Conservation (phyloP, 2,888 invertebrate species). For the Adelphocoris suturalis region DNA sequence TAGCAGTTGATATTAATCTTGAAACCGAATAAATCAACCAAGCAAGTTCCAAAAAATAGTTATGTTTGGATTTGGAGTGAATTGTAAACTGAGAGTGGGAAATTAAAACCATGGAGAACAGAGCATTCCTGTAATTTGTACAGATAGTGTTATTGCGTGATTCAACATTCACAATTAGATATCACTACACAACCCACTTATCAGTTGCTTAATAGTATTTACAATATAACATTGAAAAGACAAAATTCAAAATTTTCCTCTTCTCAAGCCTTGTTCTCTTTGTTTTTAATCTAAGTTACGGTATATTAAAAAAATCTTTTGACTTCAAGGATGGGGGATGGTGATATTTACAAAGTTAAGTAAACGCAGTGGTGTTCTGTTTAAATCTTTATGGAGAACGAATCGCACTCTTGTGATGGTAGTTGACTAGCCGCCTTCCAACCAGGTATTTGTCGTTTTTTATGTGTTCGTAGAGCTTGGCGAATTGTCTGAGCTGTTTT, state of each 20-base stretch:
- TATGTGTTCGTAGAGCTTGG: conserved; percentile 96
- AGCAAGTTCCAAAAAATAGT: too few relatives aligned
- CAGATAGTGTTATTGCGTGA: conserved; percentile 52
- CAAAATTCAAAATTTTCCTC: conserved; percentile 28
- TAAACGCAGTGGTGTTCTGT: conserved; percentile 40
- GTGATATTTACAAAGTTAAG: conserved; percentile 44
- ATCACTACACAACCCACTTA: conserved; percentile 62
- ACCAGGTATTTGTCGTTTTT: conserved; percentile 99
- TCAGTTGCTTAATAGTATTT: conserved; percentile 42
- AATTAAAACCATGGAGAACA: background rate
- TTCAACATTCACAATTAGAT: conserved; percentile 54
- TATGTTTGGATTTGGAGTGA: too few relatives aligned
- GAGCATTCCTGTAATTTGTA: conserved; percentile 46
- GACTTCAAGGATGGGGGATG: conserved; percentile 27
- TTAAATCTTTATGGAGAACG: conserved; percentile 50
- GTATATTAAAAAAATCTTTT: conserved; percentile 1
- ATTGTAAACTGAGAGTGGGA: background rate
- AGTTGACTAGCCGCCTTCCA: conserved; percentile 97
- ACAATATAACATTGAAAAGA: conserved; percentile 52
- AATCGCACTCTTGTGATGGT: conserved; percentile 82
- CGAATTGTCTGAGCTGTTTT: conserved; percentile 92
- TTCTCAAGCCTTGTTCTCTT: conserved; percentile 41
- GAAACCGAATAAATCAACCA: too few relatives aligned
- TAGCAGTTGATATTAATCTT: too few relatives aligned
- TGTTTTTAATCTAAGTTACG: background rate